Conservation (phyloP, 2,797 vertebrate genomes). For the Brachyrhaphis roseni region DNA sequence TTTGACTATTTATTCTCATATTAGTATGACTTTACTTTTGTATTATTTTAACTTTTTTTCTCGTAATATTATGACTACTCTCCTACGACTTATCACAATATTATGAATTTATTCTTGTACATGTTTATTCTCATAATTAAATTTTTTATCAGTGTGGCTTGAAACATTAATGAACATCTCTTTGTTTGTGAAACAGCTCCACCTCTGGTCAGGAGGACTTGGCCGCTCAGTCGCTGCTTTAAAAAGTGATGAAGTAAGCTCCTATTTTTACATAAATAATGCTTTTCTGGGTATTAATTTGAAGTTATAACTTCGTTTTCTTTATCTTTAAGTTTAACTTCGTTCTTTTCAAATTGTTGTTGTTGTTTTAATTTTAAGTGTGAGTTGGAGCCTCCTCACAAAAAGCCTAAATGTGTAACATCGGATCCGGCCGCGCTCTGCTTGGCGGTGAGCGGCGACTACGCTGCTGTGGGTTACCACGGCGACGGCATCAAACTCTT, state of each 20-base stretch:
- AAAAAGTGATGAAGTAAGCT: constrained; percentile 64
- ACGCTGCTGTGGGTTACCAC: constrained; percentile 84
- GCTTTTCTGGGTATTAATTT: neutral
- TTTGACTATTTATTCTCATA: too few species aligned
- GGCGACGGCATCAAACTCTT: constrained; percentile 81
- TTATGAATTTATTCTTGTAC: too few species aligned
- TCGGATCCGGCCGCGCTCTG: constrained; percentile 77
- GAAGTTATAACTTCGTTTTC: neutral
- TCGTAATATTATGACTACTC: too few species aligned
- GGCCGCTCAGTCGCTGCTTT: constrained; percentile 73
- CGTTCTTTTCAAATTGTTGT: neutral
- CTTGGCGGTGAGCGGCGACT: constrained; percentile 74
- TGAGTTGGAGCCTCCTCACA: constrained; percentile 48
- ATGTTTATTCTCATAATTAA: too few species aligned
- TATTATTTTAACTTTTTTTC: too few species aligned
- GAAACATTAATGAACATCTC: neutral
- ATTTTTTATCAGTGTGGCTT: neutral
- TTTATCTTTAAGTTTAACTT: neutral
- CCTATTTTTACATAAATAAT: neutral
- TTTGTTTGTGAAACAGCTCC: constrained; percentile 74
- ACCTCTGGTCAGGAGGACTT: constrained; percentile 87
- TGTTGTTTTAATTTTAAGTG: constrained; percentile 10
- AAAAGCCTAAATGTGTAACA: constrained; percentile 39
- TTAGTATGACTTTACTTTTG: too few species aligned
- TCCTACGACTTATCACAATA: too few species aligned